phyloP scores from a whole-genome alignment of 2,113 vertebrate species.

The Calyptomena viridis region DNA sequence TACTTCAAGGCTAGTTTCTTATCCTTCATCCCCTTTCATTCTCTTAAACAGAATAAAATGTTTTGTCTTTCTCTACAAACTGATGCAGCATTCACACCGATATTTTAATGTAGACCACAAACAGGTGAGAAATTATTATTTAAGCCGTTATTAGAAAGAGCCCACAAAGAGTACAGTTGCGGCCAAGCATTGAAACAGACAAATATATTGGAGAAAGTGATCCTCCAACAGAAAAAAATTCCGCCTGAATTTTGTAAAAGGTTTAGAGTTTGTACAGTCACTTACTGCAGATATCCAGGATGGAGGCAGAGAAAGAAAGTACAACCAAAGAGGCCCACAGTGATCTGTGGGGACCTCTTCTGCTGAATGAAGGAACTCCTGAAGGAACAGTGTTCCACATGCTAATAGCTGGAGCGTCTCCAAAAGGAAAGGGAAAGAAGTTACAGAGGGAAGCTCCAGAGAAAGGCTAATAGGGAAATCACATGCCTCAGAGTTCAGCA shows the following conservation, averaged over 20 bases:
- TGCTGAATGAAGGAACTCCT: neutral
- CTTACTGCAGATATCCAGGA: neutral
- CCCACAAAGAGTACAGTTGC: neutral
- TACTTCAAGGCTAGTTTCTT: neutral
- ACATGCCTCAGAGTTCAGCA: neutral
- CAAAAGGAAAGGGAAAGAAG: neutral
- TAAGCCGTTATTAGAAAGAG: neutral
- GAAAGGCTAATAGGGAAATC: neutral
- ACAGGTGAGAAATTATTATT: neutral
- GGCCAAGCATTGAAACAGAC: neutral
- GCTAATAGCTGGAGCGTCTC: neutral
- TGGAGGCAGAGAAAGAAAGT: neutral
- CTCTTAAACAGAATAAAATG: neutral
- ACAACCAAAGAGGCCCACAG: neutral
- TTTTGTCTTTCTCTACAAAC: neutral
- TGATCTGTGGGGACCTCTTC: neutral
- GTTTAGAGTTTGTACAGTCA: neutral
- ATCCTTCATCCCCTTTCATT: neutral
- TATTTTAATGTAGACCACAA: neutral
- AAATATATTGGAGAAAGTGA: neutral
- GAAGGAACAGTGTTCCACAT: neutral
- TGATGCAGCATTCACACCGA: neutral
- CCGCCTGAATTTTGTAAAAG: neutral
- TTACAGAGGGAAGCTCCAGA: neutral
- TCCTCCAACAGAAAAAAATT: neutral